Base-by-base conservation (phyloP, 37 sponge, comb jelly and placozoan genomes). In the Lycopodina hypogea region DNA sequence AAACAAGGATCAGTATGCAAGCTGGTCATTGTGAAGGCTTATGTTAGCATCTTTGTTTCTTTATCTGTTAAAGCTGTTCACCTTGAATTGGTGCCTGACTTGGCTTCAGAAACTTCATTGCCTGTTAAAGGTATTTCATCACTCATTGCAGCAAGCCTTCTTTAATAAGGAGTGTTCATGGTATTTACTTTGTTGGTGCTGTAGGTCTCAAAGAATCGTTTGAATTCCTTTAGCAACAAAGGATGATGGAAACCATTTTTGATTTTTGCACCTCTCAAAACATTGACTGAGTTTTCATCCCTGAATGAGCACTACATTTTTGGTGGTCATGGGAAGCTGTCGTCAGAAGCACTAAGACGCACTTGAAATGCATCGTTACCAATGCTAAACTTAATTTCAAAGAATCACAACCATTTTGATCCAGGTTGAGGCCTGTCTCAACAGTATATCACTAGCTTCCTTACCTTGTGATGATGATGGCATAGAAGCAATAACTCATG, bases 1-100 rank as follows among this genome's bases (percentile, higher is more conserved):
- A 70, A 42, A 81, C 63, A 26, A 42, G 48, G 35, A 42, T 68
- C 22, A 68, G 71, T 53, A 68, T 56, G 50, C 72, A 55, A 23
- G 56, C 56, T 26, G 35, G n/a, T 52, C 30, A 58, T 78, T 41
- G 77, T 71, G 38, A 75, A 69, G 18, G 71, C 77, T 9, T 61
- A 34, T 81, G 0, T 69, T 72, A 17, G 45, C 82, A 1, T 88
- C 77, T 72, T 71, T 81, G n/a, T 35, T n/a, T 82, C 78, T 3
- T 62, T 78, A 2, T 76, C 81, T 28, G 65, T 64, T n/a, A 80
- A 63, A 42, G 88, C 83, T 37, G 79, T 82, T 19, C 88, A 87
- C 52, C n/a, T 81, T 4, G 82, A 87, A 57, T 39, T 42, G 4
- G 82, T 77, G 35, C 72, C 72, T 40, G 78, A 81, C 28, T 56